A percentile compares a stretch with the other conserved stretches of the same genome.
These are phyloP conservation scores for Homarus americanus DNA, from an alignment of 1,140 invertebrate genomes.

Conservation along the genomic window DNA sequence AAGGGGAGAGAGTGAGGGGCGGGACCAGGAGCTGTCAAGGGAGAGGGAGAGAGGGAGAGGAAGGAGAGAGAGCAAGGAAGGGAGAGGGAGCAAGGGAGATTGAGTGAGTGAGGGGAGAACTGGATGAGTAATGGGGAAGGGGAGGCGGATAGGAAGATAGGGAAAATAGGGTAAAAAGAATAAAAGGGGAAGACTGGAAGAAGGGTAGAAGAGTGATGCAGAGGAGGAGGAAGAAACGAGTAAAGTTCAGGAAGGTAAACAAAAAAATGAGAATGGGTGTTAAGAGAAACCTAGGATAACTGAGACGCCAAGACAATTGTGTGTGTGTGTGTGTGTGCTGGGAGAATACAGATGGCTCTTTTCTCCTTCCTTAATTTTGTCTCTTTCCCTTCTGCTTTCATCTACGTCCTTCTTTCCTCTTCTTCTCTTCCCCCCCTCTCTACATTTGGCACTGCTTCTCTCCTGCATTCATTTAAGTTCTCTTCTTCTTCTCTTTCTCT, in stretches of 20 bases:
- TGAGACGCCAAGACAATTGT: no score
- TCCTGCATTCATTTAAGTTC: no score
- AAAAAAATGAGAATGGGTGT: background rate
- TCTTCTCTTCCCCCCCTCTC: no score
- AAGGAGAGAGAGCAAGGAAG: background rate
- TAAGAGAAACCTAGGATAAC: no score
- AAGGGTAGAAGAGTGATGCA: background rate
- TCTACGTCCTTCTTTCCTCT: no score
- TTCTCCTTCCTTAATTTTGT: no score
- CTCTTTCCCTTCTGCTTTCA: no score
- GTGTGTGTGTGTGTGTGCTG: no score
- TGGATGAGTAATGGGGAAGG: no score
- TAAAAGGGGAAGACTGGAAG: background rate
- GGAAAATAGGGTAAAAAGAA: background rate
- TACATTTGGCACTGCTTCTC: no score
- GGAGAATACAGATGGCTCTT: no score
- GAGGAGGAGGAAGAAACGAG: background rate
- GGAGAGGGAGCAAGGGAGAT: background rate
- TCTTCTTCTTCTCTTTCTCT: no score
- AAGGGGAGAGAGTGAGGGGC: background rate
- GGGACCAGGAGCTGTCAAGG: background rate
- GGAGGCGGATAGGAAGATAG: background rate
- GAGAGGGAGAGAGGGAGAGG: background rate
- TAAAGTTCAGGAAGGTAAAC: background rate
- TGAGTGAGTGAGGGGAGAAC: background rate